A percentile compares a stretch with the other conserved stretches of the same genome.
Conservation (phyloP, 2,113 vertebrate genomes). For the Cervus canadensis region DNA sequence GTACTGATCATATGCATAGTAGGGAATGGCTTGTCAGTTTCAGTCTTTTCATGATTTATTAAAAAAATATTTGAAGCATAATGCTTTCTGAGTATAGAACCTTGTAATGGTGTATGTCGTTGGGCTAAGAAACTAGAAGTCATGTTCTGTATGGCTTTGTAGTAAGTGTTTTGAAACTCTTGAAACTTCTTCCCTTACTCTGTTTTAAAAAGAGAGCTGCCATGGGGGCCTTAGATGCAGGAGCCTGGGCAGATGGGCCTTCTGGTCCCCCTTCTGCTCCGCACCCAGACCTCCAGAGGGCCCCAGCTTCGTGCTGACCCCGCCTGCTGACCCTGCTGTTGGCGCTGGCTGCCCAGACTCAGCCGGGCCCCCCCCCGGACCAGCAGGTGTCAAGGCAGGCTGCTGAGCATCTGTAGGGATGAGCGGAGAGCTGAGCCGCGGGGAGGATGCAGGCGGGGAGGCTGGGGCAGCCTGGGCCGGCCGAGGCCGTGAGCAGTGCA, state of each 20-base stretch:
- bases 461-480: fast-evolving
- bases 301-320: not conserved
- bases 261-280: not conserved
- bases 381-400: too few relatives aligned
- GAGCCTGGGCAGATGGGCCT: not conserved
- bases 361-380: too few relatives aligned
- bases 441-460: too few relatives aligned
- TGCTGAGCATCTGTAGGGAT: not conserved
- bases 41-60: not conserved
- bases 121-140: not conserved
- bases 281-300: fast-evolving
- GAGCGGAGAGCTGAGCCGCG: fast-evolving
- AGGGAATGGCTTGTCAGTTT: not conserved
- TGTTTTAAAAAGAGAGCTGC: not conserved
- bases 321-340: too few relatives aligned
- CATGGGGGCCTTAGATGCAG: not conserved
- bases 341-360: not conserved
- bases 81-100: not conserved
- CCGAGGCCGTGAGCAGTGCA: fast-evolving
- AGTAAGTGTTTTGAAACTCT: not conserved
- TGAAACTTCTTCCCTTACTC: not conserved
- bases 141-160: not conserved
- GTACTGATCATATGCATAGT: fast-evolving
- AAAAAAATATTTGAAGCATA: not conserved
- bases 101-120: not conserved